phyloP scores from a whole-genome alignment of 2,113 vertebrate species.

The Artemisiospiza belli region DNA sequence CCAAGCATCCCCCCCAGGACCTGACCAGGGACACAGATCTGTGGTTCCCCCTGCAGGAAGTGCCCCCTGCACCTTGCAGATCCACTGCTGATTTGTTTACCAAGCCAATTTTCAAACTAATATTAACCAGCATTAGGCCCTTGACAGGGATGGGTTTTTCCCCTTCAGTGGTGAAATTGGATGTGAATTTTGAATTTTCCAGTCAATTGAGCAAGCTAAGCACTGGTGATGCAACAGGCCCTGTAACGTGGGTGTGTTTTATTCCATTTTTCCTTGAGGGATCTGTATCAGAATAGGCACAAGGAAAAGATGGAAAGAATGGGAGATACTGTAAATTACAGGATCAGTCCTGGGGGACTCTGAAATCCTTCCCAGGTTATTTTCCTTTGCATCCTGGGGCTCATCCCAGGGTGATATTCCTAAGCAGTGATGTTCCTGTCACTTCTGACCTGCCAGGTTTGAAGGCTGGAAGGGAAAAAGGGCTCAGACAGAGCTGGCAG shows the following conservation, averaged over 20 bases:
- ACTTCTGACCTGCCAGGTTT: background rate
- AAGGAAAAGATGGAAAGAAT: background rate
- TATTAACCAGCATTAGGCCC: slow-evolving; percentile 7
- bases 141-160: background rate
- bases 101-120: background rate
- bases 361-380: background rate
- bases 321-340: background rate
- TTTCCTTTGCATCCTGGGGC: background rate
- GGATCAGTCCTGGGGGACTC: background rate
- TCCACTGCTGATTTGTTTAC: background rate
- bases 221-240: background rate
- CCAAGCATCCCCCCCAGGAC: too few species aligned
- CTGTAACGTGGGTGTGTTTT: background rate
- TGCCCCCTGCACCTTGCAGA: background rate
- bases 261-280: background rate
- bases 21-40: too few species aligned
- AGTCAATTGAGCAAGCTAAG: slow-evolving; percentile 61
- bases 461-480: background rate
- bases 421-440: too few species aligned
- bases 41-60: background rate
- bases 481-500: background rate
- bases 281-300: background rate
- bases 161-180: slow-evolving; percentile 28
- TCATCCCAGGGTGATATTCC: background rate
- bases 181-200: slow-evolving; percentile 67